Base-by-base conservation (phyloP, 2,797 vertebrate genomes). In the Amblyopsis hoosieri region DNA sequence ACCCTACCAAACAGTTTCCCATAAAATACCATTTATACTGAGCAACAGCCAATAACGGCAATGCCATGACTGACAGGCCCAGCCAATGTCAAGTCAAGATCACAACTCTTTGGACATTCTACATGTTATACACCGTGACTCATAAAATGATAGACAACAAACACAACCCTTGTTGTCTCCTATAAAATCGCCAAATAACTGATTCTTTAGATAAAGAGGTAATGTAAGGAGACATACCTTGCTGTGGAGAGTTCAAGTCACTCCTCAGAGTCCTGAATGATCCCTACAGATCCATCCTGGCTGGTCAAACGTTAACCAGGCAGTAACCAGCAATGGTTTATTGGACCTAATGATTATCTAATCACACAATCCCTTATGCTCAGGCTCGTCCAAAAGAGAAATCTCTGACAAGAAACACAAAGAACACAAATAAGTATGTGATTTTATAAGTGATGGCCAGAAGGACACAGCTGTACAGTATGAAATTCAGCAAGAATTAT, bases 331-430 rank as follows among this genome's bases (percentile, higher is more conserved):
- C 64, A 65, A 80, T 68, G 78, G 87, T 94, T 94, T 94, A 94
- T 94, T 92, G 93, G 75, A 90, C 90, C 87, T 94, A 94, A 93
- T 94, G 85, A 94, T 94, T 93, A 90, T 90, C 93, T 87, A 93
- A 92, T 90, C 87, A 87, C 67, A 84, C 85, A 55, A 29, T 66
- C 83, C 77, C 75, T 81, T 63, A 15, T 62, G 62, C 46, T 0
- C 1, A 59, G 62, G 71, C 63, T 57, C 29, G 14, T 67, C 89
- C 89, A 88, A 89, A 85, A 54, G 64, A 62, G 64, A 69, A 59
- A 54, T 2, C 61, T 67, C 75, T 78, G 61, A 67, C 51, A 62
- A 23, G 15, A 33, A 47, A 42, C 29, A 46, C 53, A 23, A 31
- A 33, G 45, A 64, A 50, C 13, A 37, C 49, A 75, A 64, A 71